Evolutionary conservation across 2,888 invertebrate species (phyloP).

Genomic region (Lordiphosa fenestrarum): DNA sequence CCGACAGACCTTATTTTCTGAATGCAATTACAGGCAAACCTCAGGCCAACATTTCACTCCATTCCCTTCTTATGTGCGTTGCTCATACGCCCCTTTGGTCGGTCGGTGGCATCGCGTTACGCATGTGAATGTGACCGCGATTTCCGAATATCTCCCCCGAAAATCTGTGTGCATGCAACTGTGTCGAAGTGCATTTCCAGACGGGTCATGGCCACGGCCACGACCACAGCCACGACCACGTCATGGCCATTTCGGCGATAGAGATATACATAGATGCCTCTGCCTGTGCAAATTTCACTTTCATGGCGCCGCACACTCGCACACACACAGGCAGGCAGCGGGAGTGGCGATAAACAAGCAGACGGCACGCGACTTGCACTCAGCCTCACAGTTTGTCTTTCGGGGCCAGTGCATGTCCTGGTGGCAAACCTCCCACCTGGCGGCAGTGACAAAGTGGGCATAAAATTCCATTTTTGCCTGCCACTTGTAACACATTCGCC

Average conservation of each 20-base stretch:
- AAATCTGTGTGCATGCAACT: conserved; percentile 33
- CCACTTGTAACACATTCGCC: conserved; percentile 70
- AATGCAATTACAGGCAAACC: too few relatives aligned
- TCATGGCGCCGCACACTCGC: conserved; percentile 38
- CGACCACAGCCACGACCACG: conserved; percentile 49
- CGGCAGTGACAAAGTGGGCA: conserved; percentile 24
- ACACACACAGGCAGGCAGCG: conserved; percentile 25
- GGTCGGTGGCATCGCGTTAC: conserved; percentile 26
- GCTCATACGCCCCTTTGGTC: conserved; percentile 39
- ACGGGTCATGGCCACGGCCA: conserved; percentile 63
- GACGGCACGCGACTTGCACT: conserved; percentile 64
- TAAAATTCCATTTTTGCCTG: conserved; percentile 10
- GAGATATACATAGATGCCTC: conserved; percentile 18
- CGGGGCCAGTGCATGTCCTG: conserved; percentile 2
- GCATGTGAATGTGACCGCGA: conserved; percentile 56
- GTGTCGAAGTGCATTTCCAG: conserved; percentile 58
- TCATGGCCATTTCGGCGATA: conserved; percentile 2
- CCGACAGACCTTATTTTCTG: too few relatives aligned
- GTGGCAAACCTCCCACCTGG: conserved; percentile 19
- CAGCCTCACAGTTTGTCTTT: conserved; percentile 64
- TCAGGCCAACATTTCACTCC: background rate
- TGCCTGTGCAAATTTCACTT: conserved; percentile 59
- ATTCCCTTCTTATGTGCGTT: conserved; percentile 14
- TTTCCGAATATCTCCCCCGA: conserved; percentile 51
- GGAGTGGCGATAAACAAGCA: conserved; percentile 44